Evolutionary conservation across 2,888 invertebrate species (phyloP), one percentile per base, ranked within the genome.

Genomic region (Acrocyrtus sp.): DNA sequence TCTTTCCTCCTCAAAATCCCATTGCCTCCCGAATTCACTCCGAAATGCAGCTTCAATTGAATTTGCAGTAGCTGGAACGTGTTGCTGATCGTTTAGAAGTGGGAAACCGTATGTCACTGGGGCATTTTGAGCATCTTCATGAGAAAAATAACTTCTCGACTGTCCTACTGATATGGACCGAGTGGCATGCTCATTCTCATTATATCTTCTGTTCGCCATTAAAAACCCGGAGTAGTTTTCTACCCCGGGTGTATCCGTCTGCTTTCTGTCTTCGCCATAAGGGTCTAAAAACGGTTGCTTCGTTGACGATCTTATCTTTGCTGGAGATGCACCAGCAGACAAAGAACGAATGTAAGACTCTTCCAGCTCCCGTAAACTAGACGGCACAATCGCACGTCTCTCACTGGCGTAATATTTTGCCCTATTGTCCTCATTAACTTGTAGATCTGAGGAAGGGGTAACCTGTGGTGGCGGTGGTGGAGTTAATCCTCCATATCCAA

Each of bases 341-440:
- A 67, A 51, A 10, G 67, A 67, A 19, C 67, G 67, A 26, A 67
- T 67, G 19, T 67, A 67, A 2, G 67, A 67, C 21, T 67, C 67
- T 12, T 67, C 67, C 34, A 67, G 22, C 26, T 67, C 67, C 15
- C 60, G 50, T 24, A 67, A 67, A 60, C 67, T 67, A 1, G 67
- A 60, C 8, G 67, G 67, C 41, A 67, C 67, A 43, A 53, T 53
- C 2, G 45, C 60, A 45, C 45, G 51, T 45, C 60, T 58, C 4
- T 47, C 53, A 26, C n/a, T 57, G 1, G 27, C 29, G 50, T 19
- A 57, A 26, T 67, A 65, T 6, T 63, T 24, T 12, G 54, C 27
- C 41, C 41, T 48, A 56, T 65, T 67, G n/a, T 50, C 50, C 27
- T 29, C 58, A 39, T 50, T 43, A 8, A 39, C 17, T 29, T 53